Percentiles rank a stretch among this genome's conserved stretches.
Conservation (phyloP, 2,888 invertebrate species). For the Athrips mouffetella region DNA sequence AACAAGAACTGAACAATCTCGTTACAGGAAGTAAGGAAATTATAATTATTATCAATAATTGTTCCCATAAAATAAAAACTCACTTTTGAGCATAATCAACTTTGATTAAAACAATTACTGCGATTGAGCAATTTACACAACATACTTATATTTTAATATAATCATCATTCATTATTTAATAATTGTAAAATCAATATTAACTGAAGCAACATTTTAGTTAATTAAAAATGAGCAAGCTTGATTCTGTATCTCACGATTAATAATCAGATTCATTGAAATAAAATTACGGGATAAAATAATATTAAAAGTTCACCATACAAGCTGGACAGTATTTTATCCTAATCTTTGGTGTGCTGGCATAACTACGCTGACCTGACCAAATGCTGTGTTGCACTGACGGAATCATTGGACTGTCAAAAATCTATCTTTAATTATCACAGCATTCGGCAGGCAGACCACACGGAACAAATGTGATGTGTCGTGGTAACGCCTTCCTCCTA, state of each 20-base stretch:
- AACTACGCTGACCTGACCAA: slow-evolving; percentile 51
- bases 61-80: slow-evolving; percentile 60
- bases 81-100: slow-evolving; percentile 70
- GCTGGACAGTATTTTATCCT: slow-evolving; percentile 60
- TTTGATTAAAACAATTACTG: slow-evolving; percentile 57
- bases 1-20: slow-evolving; percentile 52
- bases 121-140: slow-evolving; percentile 66
- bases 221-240: slow-evolving; percentile 51
- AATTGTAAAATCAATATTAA: slow-evolving; percentile 35
- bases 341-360: slow-evolving; percentile 75
- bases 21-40: slow-evolving; percentile 45
- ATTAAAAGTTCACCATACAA: slow-evolving; percentile 41
- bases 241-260: slow-evolving; percentile 26
- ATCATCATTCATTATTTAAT: slow-evolving; percentile 38
- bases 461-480: slow-evolving; percentile 50
- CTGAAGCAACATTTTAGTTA: slow-evolving; percentile 13
- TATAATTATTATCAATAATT: slow-evolving; percentile 45
- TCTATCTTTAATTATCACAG: slow-evolving; percentile 23
- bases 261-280: slow-evolving; percentile 38
- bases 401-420: slow-evolving; percentile 13
- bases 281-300: slow-evolving; percentile 33
- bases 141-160: slow-evolving; percentile 27
- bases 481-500: slow-evolving; percentile 69
- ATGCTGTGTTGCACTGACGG: slow-evolving; percentile 32
- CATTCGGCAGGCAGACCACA: slow-evolving; percentile 50